These are phyloP conservation scores for Acheta domesticus DNA, from an alignment of 2,888 invertebrate genomes.

Conservation along the genomic window DNA sequence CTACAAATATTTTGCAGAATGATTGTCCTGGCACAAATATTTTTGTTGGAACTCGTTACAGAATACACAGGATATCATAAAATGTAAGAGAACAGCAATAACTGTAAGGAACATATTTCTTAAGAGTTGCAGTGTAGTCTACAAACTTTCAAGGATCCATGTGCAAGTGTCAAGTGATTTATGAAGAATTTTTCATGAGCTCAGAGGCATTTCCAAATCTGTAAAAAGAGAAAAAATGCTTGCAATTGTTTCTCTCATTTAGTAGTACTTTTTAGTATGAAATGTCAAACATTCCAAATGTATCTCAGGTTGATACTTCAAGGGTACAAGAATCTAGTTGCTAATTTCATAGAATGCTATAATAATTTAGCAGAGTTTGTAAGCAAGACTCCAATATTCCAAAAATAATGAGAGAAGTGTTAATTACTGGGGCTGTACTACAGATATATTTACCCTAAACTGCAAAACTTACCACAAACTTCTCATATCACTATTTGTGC, in stretches of 20 bases:
- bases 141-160: too few species aligned
- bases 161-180: not conserved
- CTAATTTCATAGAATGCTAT: too few species aligned
- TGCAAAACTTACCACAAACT: not conserved
- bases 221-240: not conserved
- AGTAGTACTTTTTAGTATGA: not conserved
- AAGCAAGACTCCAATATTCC: too few species aligned
- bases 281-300: not conserved
- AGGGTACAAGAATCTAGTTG: too few species aligned
- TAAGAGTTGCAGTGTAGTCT: too few species aligned
- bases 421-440: too few species aligned
- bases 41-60: not conserved
- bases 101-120: too few species aligned
- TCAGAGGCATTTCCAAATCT: not conserved
- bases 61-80: too few species aligned
- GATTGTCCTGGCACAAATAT: slow-evolving; percentile 18
- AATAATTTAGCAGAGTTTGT: too few species aligned
- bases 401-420: too few species aligned
- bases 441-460: not conserved
- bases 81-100: too few species aligned
- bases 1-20: not conserved
- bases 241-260: not conserved
- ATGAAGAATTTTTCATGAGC: not conserved
- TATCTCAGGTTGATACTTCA: too few species aligned
- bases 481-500: not conserved